These are phyloP conservation scores for Geococcyx californianus DNA, from an alignment of 2,113 vertebrate genomes.

Conservation along the genomic window DNA sequence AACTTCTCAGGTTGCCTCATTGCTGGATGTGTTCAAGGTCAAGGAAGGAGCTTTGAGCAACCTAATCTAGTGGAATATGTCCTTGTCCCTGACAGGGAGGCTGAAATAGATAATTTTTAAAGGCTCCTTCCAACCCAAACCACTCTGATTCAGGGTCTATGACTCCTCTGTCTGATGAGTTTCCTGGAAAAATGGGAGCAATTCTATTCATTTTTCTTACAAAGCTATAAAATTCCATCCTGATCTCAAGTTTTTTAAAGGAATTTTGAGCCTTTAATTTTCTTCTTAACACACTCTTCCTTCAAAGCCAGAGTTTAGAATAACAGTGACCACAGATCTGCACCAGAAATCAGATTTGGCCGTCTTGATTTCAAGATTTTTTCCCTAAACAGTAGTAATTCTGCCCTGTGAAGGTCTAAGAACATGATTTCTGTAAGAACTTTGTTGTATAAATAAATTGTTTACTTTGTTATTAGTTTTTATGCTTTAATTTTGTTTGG, in stretches of 20 bases:
- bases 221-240: background rate
- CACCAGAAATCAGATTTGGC: background rate
- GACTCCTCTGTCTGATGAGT: background rate
- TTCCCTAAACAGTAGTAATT: background rate
- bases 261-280: background rate
- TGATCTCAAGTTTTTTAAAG: background rate
- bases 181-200: background rate
- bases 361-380: fast-evolving
- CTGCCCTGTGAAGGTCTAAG: background rate
- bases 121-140: background rate
- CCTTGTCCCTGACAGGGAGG: background rate
- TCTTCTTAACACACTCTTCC: background rate
- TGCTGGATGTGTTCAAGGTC: background rate
- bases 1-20: background rate
- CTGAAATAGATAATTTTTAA: background rate
- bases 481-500: background rate
- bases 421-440: background rate
- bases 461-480: background rate
- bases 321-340: background rate
- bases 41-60: background rate
- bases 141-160: background rate
- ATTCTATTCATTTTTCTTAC: background rate
- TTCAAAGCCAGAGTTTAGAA: background rate
- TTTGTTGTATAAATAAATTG: background rate
- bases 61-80: background rate